Evolutionary conservation across 2,113 vertebrate genomes (phyloP), one percentile per base, ranked within the genome.

Genomic region (Columba livia): DNA sequence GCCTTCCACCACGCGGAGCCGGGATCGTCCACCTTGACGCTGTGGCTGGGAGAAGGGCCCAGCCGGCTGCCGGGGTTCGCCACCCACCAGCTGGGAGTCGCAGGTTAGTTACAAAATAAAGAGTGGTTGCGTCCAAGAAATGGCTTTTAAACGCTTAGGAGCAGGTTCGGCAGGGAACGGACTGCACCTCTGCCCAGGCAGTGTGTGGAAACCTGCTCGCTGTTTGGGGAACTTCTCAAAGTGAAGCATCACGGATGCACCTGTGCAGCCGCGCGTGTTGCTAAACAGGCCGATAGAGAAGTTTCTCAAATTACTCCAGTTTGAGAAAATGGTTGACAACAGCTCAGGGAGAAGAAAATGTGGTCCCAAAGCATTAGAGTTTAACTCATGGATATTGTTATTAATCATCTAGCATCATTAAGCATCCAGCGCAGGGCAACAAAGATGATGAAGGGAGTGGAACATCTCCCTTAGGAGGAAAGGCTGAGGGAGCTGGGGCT

Each of bases 41-140:
- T 99, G 36, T 99, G 99, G 99, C 91, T 99, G 91, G 98, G 96
- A 13, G 95, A 98, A 15, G 99, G 98, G 28, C 96, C 98, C 50
- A 99, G 97, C 98, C 97, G 98, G 47, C 97, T 99, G 31, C 99
- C 99, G 0, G 97, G 92, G 9, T 99, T 98, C 0, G 99, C 99
- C 12, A 99, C 98, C 5, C 99, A 99, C 96, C 99, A 99, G 95
- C 61, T 99, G 11, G 99, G 99, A 54, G 99, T 99, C 17, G 99
- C 99, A 98, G 99, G 99, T 99, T 54, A 93, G 94, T 91, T 28
- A 12, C 9, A 5, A 26, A 7, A 36, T 3, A 44, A 18, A 44
- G 16, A 44, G 48, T 2, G 11, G 7, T 5, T n/a, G 47, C 3
- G 3, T 16, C 15, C 36, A 9, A 6, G 0, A 31, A 57, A 61